Evolutionary conservation across 2,113 vertebrate species (phyloP).

Genomic region (Junco hyemalis): DNA sequence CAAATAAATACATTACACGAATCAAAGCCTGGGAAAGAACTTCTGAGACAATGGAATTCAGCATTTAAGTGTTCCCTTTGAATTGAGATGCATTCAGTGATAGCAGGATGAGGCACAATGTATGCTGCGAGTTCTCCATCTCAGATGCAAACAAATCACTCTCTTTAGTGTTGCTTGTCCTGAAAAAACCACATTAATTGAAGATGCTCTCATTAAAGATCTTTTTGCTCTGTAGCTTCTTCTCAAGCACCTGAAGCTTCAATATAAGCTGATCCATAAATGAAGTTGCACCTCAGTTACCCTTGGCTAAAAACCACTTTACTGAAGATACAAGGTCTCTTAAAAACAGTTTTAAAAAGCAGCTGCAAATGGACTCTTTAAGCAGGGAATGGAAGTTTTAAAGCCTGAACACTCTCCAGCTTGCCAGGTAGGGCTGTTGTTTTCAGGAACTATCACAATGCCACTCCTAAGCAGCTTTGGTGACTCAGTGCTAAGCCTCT

Average conservation of each 20-base stretch:
- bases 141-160: background rate
- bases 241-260: background rate
- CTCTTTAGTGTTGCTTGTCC: background rate
- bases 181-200: background rate
- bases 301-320: background rate
- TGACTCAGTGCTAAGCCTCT: constrained; percentile 38
- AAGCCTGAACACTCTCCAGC: background rate
- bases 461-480: background rate
- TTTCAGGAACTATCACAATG: background rate
- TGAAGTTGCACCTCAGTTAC: background rate
- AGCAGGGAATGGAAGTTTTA: background rate
- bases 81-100: background rate
- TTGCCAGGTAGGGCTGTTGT: background rate
- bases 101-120: background rate
- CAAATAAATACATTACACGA: background rate
- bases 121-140: background rate
- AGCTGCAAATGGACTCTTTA: background rate
- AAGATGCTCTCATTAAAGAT: background rate
- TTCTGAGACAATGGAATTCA: background rate
- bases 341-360: background rate
- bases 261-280: background rate
- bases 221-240: background rate
- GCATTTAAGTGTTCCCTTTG: background rate
- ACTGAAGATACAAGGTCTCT: background rate
- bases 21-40: background rate